phyloP scores from a whole-genome alignment of 2,888 invertebrate species.

The Dasypolia templi region DNA sequence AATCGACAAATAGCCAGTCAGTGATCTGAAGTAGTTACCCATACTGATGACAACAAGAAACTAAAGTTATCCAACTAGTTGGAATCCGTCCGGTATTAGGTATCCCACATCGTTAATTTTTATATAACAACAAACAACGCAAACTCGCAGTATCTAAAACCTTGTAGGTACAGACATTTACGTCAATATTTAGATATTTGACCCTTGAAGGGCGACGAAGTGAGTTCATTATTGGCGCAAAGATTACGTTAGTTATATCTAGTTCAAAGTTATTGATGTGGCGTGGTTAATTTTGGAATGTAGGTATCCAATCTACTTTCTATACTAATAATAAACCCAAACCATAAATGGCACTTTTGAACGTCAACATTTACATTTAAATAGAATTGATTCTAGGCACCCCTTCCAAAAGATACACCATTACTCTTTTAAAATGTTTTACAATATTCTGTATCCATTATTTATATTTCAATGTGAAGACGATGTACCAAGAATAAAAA shows the following conservation, averaged over 20 bases:
- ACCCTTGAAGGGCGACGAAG: constrained; percentile 33
- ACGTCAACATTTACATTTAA: no score
- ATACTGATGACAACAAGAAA: background rate
- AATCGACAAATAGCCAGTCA: no score
- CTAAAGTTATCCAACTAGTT: background rate
- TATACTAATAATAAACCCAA: no score
- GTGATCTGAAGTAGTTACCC: background rate
- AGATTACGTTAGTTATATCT: background rate
- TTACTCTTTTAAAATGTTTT: no score
- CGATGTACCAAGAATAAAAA: no score
- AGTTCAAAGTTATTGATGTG: background rate
- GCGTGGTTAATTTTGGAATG: background rate
- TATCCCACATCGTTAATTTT: background rate
- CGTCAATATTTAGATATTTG: constrained; percentile 15
- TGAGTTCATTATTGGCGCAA: constrained; percentile 14
- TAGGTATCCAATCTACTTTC: no score
- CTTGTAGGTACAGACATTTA: background rate
- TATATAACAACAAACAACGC: background rate
- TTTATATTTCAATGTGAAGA: no score
- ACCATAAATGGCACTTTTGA: no score
- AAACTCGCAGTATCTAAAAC: constrained; percentile 7
- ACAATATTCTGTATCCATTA: no score
- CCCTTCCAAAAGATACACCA: no score
- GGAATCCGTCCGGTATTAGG: background rate
- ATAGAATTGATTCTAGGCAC: no score